A percentile compares a stretch with the other conserved stretches of the same genome.
phyloP scores from a whole-genome alignment of 2,888 invertebrate species.

The Lampropteryx suffumata region DNA sequence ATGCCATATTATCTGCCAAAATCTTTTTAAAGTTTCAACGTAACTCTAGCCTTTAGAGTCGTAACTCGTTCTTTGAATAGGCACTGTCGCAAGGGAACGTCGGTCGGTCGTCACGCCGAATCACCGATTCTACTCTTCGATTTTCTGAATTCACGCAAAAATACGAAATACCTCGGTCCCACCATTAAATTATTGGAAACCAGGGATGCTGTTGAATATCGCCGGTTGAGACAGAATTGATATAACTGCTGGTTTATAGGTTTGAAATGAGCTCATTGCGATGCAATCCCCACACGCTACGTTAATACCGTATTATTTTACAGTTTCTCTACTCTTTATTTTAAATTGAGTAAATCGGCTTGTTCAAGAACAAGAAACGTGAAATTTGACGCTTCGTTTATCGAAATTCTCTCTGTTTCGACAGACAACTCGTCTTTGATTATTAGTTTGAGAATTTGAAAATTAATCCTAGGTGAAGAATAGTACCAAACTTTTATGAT shows the following conservation, averaged over 20 bases:
- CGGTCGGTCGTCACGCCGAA: conserved; percentile 35
- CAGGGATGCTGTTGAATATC: conserved; percentile 20
- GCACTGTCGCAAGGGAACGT: conserved; percentile 35
- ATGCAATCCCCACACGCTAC: conserved; percentile 6
- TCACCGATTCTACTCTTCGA: conserved; percentile 50
- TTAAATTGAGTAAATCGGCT: too few species aligned
- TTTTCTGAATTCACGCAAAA: conserved; percentile 46
- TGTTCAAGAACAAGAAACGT: too few species aligned
- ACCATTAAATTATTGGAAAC: conserved; percentile 34
- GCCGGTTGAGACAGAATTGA: conserved; percentile 19
- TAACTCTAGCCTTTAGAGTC: background rate
- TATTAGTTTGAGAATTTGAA: too few species aligned
- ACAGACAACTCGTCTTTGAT: too few species aligned
- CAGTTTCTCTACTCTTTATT: too few species aligned
- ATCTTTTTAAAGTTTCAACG: background rate
- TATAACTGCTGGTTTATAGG: conserved; percentile 13
- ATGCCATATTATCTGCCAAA: too few species aligned
- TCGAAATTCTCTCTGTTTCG: too few species aligned
- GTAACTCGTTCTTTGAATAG: conserved; percentile 7
- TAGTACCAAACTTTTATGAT: too few species aligned
- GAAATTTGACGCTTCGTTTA: too few species aligned
- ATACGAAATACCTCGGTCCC: conserved; percentile 42
- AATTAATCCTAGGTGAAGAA: too few species aligned
- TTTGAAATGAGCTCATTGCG: conserved; percentile 11
- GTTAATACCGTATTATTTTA: too few species aligned